Percentiles rank a stretch among this genome's conserved stretches.
phyloP scores from a whole-genome alignment of 1,140 invertebrate genomes.

The Aradophagus sp. region DNA sequence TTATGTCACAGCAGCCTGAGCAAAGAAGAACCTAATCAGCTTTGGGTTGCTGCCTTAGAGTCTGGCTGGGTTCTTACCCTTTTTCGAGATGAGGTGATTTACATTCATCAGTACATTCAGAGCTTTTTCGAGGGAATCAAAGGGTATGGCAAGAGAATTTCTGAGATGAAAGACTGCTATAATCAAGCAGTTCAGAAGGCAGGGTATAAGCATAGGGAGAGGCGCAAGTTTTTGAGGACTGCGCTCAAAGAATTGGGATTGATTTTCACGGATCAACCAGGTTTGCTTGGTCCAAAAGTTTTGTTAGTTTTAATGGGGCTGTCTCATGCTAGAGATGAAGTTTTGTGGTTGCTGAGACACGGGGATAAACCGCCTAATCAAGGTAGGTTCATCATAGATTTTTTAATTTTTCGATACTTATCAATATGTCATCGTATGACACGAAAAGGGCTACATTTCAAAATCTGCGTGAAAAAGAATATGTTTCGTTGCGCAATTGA shows the following conservation, averaged over 20 bases:
- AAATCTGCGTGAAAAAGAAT: no score
- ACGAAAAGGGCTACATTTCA: no score
- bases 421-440: no score
- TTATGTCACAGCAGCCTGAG: constrained; percentile 90
- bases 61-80: constrained; percentile 95
- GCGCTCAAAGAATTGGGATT: constrained; percentile 96
- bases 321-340: constrained; percentile 96
- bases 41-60: constrained; percentile 94
- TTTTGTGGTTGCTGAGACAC: constrained; percentile 96
- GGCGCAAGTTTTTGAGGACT: constrained; percentile 96
- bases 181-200: constrained; percentile 92
- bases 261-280: constrained; percentile 98
- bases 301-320: constrained; percentile 97
- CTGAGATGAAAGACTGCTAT: constrained; percentile 96
- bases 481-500: no score
- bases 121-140: constrained; percentile 96
- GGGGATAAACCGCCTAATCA: constrained; percentile 94
- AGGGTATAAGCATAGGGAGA: constrained; percentile 92
- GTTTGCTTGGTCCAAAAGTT: constrained; percentile 97
- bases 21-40: constrained; percentile 87
- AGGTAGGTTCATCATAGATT: constrained; percentile 46
- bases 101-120: constrained; percentile 95
- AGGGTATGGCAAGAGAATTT: constrained; percentile 93
- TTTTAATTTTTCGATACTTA: background rate
- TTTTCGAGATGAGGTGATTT: constrained; percentile 97